A percentile compares a stretch with the other conserved stretches of the same genome.
phyloP scores from a whole-genome alignment of 2,113 vertebrate species.

The Lophius piscatorius region DNA sequence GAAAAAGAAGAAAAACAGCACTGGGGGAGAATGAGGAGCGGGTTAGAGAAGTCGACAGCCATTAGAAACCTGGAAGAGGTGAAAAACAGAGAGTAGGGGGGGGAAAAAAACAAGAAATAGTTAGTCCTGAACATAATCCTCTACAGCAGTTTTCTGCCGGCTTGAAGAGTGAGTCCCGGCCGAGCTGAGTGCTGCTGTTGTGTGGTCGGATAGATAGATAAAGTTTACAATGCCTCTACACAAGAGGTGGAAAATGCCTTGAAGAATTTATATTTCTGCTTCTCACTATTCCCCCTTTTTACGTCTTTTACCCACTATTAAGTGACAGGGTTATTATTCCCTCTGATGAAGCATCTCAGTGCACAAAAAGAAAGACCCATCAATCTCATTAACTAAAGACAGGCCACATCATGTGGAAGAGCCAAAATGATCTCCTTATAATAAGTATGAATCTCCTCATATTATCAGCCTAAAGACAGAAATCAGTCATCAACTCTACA shows the following conservation, averaged over 20 bases:
- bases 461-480: constrained; percentile 15
- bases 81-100: constrained; percentile 4
- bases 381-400: constrained; percentile 46
- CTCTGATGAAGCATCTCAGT: constrained; percentile 10
- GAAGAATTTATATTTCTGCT: constrained; percentile 31
- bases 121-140: constrained; percentile 24
- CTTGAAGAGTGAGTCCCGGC: constrained; percentile 16
- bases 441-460: constrained; percentile 31
- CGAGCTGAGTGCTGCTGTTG: constrained; percentile 33
- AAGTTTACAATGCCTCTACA: constrained; percentile 38
- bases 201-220: constrained; percentile 53
- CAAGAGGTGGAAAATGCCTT: constrained; percentile 42
- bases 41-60: constrained; percentile 13
- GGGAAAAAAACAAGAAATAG: constrained; percentile 16
- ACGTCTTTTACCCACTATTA: constrained; percentile 11
- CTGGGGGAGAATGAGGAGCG: constrained; percentile 4
- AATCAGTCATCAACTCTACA: constrained; percentile 16
- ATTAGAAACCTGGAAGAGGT: constrained; percentile 25
- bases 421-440: constrained; percentile 12
- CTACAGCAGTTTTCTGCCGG: constrained; percentile 34
- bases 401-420: constrained; percentile 11
- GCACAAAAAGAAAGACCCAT: constrained; percentile 20
- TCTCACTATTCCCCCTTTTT: constrained; percentile 23
- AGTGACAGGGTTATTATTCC: constrained; percentile 19
- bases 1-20: background rate